These are phyloP conservation scores for Formicarius rufipectus DNA, from an alignment of 2,113 vertebrate species.

Conservation along the genomic window DNA sequence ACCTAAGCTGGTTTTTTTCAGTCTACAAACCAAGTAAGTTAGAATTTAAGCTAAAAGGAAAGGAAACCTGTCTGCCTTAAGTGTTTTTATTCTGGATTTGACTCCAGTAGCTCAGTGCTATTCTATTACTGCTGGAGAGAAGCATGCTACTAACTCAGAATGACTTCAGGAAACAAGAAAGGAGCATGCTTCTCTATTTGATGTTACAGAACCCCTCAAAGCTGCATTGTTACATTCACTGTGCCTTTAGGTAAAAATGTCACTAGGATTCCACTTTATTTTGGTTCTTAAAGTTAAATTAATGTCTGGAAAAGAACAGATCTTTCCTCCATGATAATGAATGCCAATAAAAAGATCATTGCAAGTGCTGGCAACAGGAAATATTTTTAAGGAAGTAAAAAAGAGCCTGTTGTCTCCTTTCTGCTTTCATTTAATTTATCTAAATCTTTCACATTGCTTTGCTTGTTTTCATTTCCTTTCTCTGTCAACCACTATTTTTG, in stretches of 20 bases:
- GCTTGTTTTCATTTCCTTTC: constrained; percentile 8
- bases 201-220: background rate
- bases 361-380: background rate
- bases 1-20: constrained; percentile 60
- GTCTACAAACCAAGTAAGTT: constrained; percentile 55
- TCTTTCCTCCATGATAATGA: background rate
- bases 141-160: background rate
- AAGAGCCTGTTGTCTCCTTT: background rate
- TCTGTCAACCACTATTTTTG: constrained; percentile 13
- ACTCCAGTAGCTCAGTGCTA: background rate
- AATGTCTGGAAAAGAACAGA: background rate
- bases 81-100: background rate
- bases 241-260: background rate
- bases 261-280: background rate
- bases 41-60: constrained; percentile 5
- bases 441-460: background rate
- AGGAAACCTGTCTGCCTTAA: constrained; percentile 4
- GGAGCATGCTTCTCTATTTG: background rate
- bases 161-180: background rate
- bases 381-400: constrained; percentile 6
- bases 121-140: background rate
- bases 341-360: background rate
- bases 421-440: background rate
- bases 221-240: background rate
- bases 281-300: background rate